Percentiles rank a stretch among this genome's conserved stretches.
These are phyloP conservation scores for Sericinus montela DNA, from an alignment of 2,888 invertebrate species.

Conservation along the genomic window DNA sequence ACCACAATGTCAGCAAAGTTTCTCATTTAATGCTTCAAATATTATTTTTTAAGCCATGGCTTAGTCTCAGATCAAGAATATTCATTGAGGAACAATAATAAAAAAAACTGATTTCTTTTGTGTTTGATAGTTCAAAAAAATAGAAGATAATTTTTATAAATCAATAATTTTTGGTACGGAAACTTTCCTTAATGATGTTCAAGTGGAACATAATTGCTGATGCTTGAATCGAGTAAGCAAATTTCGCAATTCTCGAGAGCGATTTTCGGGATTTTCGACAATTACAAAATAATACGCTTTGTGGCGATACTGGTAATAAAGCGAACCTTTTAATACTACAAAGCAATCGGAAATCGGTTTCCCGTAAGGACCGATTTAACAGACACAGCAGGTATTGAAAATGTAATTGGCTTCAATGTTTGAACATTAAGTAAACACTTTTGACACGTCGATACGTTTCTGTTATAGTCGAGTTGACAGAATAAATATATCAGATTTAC, in stretches of 20 bases:
- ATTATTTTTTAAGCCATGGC: too few relatives aligned
- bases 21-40: too few relatives aligned
- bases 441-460: constrained; percentile 19
- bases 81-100: too few relatives aligned
- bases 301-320: constrained; percentile 33
- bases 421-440: constrained; percentile 17
- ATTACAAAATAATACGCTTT: constrained; percentile 29
- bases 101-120: too few relatives aligned
- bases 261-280: constrained; percentile 35
- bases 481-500: too few relatives aligned
- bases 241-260: constrained; percentile 34
- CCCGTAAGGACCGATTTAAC: constrained; percentile 34
- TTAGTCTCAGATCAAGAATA: too few relatives aligned
- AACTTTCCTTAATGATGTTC: too few relatives aligned
- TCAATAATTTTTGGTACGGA: too few relatives aligned
- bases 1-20: too few relatives aligned
- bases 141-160: too few relatives aligned
- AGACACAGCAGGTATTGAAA: constrained; percentile 33
- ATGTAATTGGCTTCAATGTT: constrained; percentile 30
- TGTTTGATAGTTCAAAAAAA: too few relatives aligned
- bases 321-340: constrained; percentile 36
- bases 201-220: background rate
- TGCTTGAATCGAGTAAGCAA: constrained; percentile 12
- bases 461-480: background rate
- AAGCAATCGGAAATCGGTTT: constrained; percentile 40